Evolutionary conservation across 2,888 invertebrate genomes (phyloP).

Genomic region (Polia nebulosa): DNA sequence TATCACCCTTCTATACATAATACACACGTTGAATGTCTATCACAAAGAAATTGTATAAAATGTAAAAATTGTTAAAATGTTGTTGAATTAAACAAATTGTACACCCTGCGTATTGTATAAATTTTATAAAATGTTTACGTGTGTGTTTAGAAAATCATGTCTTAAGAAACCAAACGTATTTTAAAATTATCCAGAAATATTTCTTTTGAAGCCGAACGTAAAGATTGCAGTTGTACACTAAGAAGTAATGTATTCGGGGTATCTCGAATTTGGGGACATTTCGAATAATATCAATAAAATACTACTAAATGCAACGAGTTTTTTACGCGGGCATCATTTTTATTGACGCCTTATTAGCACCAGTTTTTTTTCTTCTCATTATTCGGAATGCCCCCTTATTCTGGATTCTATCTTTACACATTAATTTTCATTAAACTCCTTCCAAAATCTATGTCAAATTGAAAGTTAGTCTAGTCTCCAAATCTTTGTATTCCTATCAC

Average conservation of each 20-base stretch:
- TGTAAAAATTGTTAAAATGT: conserved; percentile 49
- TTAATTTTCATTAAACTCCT: not conserved
- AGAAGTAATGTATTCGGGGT: not conserved
- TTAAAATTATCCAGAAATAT: not conserved
- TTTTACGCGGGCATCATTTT: conserved; percentile 16
- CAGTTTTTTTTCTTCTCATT: not conserved
- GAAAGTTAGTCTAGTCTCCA: conserved; percentile 50
- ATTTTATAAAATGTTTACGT: conserved; percentile 51
- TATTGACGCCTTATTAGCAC: not conserved
- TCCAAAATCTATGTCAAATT: conserved; percentile 17
- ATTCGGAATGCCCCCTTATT: not conserved
- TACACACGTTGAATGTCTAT: conserved; percentile 23
- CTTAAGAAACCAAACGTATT: not conserved
- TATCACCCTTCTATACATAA: conserved; percentile 26
- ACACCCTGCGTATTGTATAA: conserved; percentile 34
- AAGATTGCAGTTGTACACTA: not conserved
- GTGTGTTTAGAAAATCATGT: conserved; percentile 35
- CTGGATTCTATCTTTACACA: not conserved
- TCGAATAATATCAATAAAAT: not conserved
- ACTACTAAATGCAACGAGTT: not conserved
- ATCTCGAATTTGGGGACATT: not conserved
- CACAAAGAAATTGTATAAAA: conserved; percentile 41
- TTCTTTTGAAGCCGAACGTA: not conserved
- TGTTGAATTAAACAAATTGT: conserved; percentile 28
- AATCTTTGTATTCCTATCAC: conserved; percentile 48